A percentile compares a stretch with the other conserved stretches of the same genome.
Evolutionary conservation across 1,140 invertebrate species (phyloP).

Genomic region (Hestina assimilis): DNA sequence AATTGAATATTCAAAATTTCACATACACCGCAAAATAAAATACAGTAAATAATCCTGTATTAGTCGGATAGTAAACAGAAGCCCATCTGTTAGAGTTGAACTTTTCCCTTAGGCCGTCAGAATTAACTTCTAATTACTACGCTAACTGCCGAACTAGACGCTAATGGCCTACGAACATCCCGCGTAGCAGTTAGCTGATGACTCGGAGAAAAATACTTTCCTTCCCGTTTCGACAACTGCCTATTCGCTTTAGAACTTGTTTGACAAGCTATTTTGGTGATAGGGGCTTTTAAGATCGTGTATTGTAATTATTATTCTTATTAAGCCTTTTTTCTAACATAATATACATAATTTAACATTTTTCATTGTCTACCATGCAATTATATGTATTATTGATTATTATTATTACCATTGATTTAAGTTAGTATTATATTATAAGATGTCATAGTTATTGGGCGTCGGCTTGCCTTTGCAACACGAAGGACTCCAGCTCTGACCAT

Average conservation of each 20-base stretch:
- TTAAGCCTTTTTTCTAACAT: not conserved
- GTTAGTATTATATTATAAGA: too few species aligned
- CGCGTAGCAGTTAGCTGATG: conserved; percentile 2
- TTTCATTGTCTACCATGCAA: too few species aligned
- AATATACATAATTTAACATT: not conserved
- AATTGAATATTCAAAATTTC: too few species aligned
- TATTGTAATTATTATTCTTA: too few species aligned
- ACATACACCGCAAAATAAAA: too few species aligned
- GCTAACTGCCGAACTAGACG: conserved; percentile 1
- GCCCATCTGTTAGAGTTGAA: not conserved
- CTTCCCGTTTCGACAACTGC: not conserved
- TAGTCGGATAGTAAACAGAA: conserved; percentile 2
- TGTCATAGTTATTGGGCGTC: too few species aligned
- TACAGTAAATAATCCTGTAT: too few species aligned
- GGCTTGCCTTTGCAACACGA: too few species aligned
- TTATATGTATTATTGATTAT: too few species aligned
- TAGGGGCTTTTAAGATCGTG: too few species aligned
- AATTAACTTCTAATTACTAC: conserved; percentile 15
- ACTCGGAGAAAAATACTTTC: conserved; percentile 6
- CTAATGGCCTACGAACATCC: conserved; percentile 1
- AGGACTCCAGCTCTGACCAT: too few species aligned
- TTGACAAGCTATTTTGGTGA: not conserved
- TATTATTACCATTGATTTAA: too few species aligned
- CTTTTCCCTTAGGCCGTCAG: conserved; percentile 10
- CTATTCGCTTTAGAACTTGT: not conserved